Evolutionary conservation across 2,797 vertebrate genomes (phyloP), one percentile per base, ranked within the genome.

Genomic region (Cirrhinus molitorella): DNA sequence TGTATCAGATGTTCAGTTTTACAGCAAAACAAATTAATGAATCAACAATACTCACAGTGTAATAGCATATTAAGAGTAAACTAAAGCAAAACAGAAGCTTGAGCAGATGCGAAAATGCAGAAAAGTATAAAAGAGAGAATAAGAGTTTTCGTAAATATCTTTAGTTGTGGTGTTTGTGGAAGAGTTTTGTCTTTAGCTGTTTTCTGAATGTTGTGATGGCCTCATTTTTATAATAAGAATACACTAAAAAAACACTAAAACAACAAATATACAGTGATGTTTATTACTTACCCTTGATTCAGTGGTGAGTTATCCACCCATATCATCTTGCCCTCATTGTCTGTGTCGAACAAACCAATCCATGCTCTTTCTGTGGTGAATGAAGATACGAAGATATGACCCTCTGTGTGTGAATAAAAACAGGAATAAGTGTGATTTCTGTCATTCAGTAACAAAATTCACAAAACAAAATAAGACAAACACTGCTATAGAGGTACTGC

Each of bases 271-370:
- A 34, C 31, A 34, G 31, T 34, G 31, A 34, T 34, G 31, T 34
- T 34, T 34, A 34, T 34, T 1, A 1, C 73, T 76, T 16, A 76
- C 31, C 31, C 31, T 34, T 34, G 31, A 2, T 34, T 34, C 31
- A 34, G 31, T 34, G 31, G 31, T 34, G 31, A 34, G 4, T 34
- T 34, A 34, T 4, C 31, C 31, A 34, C 31, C 31, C 31, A 34
- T 34, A 2, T 34, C 31, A 34, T 34, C 2, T 34, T 34, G 31
- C 31, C 31, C 31, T 34, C 31, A 4, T 19, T 23, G 21, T 59
- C 73, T 40, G 2, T 59, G n/a, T 76, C 73, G 16, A 53, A 40
- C 53, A 76, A 76, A 59, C 73, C 73, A 43, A 76, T 76, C 73
- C 73, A 59, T 2, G 9, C 21, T 1, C 5, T 75, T 2, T 40